phyloP scores from a whole-genome alignment of 2,113 vertebrate genomes.

The Paramisgurnus dabryanus region DNA sequence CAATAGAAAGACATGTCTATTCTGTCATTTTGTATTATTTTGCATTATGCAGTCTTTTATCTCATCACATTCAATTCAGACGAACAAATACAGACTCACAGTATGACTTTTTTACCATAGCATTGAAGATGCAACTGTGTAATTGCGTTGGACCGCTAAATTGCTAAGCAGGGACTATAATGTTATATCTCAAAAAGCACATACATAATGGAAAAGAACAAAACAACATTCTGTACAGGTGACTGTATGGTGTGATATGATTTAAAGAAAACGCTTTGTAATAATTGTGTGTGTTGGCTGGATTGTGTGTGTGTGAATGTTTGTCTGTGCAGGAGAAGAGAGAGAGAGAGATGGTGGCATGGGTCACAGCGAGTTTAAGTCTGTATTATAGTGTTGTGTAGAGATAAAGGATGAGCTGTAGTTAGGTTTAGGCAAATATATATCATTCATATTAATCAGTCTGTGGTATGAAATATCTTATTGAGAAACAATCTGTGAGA shows the following conservation, averaged over 20 bases:
- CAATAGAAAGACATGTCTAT: too few species aligned
- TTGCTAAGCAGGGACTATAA: not conserved
- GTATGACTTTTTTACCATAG: not conserved
- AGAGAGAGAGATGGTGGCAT: constrained; percentile 5
- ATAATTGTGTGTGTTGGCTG: not conserved
- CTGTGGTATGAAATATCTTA: constrained; percentile 30
- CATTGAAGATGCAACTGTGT: not conserved
- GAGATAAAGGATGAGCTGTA: constrained; percentile 14
- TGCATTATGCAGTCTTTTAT: not conserved
- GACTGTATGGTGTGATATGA: not conserved
- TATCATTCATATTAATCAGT: constrained; percentile 29
- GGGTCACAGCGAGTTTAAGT: constrained; percentile 31
- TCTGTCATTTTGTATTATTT: not conserved
- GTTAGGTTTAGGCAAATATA: not conserved
- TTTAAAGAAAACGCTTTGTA: not conserved
- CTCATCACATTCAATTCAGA: not conserved
- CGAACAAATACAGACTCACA: not conserved
- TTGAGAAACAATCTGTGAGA: not conserved
- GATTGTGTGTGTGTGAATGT: constrained; percentile 14
- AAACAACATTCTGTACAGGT: not conserved
- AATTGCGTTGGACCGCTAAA: too few species aligned
- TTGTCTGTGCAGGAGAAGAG: not conserved
- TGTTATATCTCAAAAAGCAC: not conserved
- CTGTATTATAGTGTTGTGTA: constrained; percentile 39
- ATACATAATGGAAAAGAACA: too few species aligned